Conservation (phyloP, 2,888 invertebrate species). For the Diogma glabrata region DNA sequence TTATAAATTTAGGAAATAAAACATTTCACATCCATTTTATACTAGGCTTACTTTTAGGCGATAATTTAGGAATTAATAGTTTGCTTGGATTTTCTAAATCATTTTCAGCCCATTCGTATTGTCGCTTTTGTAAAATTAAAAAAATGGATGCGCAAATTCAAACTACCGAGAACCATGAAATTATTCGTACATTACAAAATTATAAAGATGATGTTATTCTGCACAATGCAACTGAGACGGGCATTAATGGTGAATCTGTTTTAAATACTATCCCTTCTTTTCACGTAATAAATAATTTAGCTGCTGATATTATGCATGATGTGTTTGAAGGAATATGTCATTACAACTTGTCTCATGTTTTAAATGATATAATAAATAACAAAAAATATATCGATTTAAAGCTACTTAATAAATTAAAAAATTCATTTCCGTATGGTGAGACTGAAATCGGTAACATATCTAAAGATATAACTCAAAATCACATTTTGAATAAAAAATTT, state of each 20-base stretch:
- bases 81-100: background rate
- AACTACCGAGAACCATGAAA: background rate
- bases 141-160: background rate
- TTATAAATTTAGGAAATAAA: background rate
- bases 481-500: background rate
- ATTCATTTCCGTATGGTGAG: constrained; percentile 14
- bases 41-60: constrained; percentile 1
- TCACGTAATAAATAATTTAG: constrained; percentile 10
- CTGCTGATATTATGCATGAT: constrained; percentile 13
- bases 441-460: constrained; percentile 13
- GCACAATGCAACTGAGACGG: background rate
- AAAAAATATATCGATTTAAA: constrained; percentile 4
- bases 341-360: constrained; percentile 9
- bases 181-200: background rate
- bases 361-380: constrained; percentile 6
- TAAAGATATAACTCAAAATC: background rate
- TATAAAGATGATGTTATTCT: background rate
- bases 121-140: constrained; percentile 5
- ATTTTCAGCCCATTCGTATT: background rate
- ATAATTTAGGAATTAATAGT: constrained; percentile 4
- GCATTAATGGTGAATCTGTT: background rate
- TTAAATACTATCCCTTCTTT: constrained; percentile 10
- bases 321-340: constrained; percentile 10
- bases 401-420: constrained; percentile 1
- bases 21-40: background rate